Percentiles rank a stretch among this genome's conserved stretches.
phyloP scores from a whole-genome alignment of 1,140 invertebrate species.

The Achatina immaculata region DNA sequence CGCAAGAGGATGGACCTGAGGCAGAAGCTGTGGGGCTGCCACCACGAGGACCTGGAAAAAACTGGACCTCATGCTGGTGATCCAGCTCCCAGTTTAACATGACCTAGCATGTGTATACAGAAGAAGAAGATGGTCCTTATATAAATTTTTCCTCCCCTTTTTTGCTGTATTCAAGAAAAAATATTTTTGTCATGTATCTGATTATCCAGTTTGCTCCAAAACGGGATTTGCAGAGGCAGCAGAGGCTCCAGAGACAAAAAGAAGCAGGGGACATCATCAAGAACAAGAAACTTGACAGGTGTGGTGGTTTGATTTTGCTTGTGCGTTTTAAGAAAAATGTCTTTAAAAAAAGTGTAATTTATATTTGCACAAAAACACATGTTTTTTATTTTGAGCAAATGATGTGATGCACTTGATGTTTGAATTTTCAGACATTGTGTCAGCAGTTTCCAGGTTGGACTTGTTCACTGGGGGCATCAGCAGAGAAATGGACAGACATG shows the following conservation, averaged over 20 bases:
- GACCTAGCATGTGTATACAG: too few species aligned
- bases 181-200: too few species aligned
- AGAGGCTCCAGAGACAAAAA: not conserved
- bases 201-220: not conserved
- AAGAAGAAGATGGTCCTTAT: too few species aligned
- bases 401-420: not conserved
- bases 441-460: not conserved
- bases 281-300: constrained; percentile 30
- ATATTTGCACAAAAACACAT: not conserved
- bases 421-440: not conserved
- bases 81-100: too few species aligned
- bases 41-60: too few species aligned
- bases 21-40: too few species aligned
- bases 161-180: too few species aligned
- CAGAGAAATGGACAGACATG: not conserved
- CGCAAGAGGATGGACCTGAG: too few species aligned
- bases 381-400: not conserved
- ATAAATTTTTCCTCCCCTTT: too few species aligned
- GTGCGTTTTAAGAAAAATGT: too few species aligned
- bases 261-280: constrained; percentile 18
- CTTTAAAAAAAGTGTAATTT: not conserved
- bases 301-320: too few species aligned
- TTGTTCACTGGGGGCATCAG: not conserved
- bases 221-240: not conserved
- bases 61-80: too few species aligned